phyloP scores from a whole-genome alignment of 1,140 invertebrate species.

The Whitmania pigra region DNA sequence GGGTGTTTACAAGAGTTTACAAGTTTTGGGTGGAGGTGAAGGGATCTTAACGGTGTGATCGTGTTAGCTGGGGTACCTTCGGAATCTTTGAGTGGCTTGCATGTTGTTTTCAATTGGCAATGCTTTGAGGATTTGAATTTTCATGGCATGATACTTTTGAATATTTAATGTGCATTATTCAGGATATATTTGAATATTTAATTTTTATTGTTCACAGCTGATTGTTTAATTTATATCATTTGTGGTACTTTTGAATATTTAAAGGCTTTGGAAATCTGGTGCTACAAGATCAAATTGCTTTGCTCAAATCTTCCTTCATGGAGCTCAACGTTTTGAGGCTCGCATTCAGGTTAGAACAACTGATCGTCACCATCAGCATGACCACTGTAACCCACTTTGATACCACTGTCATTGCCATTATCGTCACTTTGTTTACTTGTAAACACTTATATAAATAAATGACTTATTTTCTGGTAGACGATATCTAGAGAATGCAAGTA shows the following conservation, averaged over 20 bases:
- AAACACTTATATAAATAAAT: not conserved
- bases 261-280: slow-evolving; percentile 35
- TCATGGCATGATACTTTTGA: no score
- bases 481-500: no score
- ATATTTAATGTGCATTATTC: no score
- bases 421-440: not conserved
- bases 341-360: slow-evolving; percentile 32
- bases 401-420: not conserved
- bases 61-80: no score
- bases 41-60: no score
- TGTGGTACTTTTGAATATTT: not conserved
- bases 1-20: no score
- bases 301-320: slow-evolving; percentile 39
- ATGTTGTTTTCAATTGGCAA: no score
- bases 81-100: no score
- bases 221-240: no score
- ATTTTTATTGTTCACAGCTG: no score
- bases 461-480: not conserved
- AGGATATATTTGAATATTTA: not conserved
- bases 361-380: not conserved
- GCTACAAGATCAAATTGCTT: slow-evolving; percentile 36
- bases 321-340: slow-evolving; percentile 37
- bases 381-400: not conserved
- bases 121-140: no score
- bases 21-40: no score